These are phyloP conservation scores for Chrosomus eos DNA, from an alignment of 2,797 vertebrate genomes.

Conservation along the genomic window DNA sequence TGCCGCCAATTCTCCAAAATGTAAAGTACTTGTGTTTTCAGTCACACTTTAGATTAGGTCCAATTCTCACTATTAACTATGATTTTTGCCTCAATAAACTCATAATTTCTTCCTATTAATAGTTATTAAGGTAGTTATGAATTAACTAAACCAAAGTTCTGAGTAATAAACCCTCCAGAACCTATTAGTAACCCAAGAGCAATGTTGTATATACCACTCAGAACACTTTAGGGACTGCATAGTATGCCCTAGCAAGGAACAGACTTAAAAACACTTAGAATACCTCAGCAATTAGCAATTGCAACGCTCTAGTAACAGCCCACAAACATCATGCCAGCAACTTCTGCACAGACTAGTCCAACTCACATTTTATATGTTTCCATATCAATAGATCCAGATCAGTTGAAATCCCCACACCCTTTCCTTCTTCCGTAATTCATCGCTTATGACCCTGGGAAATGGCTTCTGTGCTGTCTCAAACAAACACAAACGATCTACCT, in stretches of 20 bases:
- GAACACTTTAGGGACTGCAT: background rate
- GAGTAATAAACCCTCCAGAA: background rate
- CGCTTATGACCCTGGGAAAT: constrained; percentile 21
- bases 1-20: background rate
- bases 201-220: background rate
- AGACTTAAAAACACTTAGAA: background rate
- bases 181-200: too few species aligned
- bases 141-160: background rate
- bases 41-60: background rate
- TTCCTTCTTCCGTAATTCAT: constrained; percentile 3
- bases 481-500: constrained; percentile 18
- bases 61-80: background rate
- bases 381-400: background rate
- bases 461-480: constrained; percentile 5
- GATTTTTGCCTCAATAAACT: background rate
- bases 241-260: background rate
- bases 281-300: background rate
- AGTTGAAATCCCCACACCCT: background rate
- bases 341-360: background rate
- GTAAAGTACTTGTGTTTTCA: background rate
- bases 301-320: background rate
- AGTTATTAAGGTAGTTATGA: background rate
- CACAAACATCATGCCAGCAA: background rate
- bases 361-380: background rate
- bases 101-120: background rate